Conservation (phyloP, 2,113 vertebrate species). For the Pygoscelis antarcticus region DNA sequence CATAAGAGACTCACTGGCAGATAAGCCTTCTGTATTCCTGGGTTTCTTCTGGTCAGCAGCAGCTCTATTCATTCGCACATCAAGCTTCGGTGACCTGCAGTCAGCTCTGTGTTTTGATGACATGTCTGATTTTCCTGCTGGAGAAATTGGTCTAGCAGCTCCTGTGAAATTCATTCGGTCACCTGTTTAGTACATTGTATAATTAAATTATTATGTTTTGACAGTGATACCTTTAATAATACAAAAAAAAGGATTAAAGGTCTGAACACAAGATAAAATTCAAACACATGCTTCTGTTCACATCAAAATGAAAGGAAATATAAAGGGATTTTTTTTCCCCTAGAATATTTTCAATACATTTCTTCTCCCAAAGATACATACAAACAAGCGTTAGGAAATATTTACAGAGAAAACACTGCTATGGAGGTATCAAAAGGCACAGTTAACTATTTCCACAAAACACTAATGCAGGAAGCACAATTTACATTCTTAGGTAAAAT, state of each 20-base stretch:
- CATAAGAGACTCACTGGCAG: conserved; percentile 92
- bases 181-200: conserved; percentile 79
- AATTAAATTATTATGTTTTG: conserved; percentile 49
- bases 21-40: conserved; percentile 83
- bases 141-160: conserved; percentile 80
- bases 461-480: background rate
- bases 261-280: background rate
- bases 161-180: conserved; percentile 85
- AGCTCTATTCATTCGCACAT: conserved; percentile 83
- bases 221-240: background rate
- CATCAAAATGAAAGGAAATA: background rate
- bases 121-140: conserved; percentile 81
- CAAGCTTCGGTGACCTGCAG: conserved; percentile 86
- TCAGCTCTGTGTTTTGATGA: conserved; percentile 87
- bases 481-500: background rate
- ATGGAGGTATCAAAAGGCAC: background rate
- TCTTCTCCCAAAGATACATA: background rate
- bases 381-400: background rate
- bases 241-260: background rate
- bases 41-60: conserved; percentile 84
- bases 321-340: background rate
- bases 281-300: background rate
- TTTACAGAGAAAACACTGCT: background rate
- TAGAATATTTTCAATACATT: background rate
- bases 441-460: background rate